A percentile compares a stretch with the other conserved stretches of the same genome.
phyloP scores from a whole-genome alignment of 2,797 vertebrate species.

The Benthosema pterotum region DNA sequence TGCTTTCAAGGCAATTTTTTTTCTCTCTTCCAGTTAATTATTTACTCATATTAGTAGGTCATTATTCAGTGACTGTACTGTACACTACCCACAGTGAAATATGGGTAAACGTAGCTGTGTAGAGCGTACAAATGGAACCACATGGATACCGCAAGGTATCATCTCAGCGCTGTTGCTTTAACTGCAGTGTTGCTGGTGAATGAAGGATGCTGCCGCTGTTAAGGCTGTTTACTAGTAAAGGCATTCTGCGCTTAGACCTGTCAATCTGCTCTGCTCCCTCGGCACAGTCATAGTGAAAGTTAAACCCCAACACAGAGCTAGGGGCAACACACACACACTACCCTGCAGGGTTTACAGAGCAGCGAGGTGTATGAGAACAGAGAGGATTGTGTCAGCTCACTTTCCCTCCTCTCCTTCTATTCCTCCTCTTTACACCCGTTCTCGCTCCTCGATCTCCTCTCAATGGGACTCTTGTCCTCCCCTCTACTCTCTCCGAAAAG shows the following conservation, averaged over 20 bases:
- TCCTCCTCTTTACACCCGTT: slow-evolving; percentile 5
- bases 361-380: slow-evolving; percentile 40
- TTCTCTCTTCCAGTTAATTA: no score
- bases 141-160: no score
- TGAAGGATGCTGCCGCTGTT: slow-evolving; percentile 36
- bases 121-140: no score
- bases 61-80: no score
- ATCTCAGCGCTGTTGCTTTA: background rate
- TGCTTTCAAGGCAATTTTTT: no score
- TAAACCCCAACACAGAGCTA: slow-evolving; percentile 56
- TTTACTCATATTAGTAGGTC: no score
- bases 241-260: slow-evolving; percentile 54
- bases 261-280: slow-evolving; percentile 56
- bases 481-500: background rate
- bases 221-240: slow-evolving; percentile 43
- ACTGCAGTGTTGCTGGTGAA: slow-evolving; percentile 20
- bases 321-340: slow-evolving; percentile 24
- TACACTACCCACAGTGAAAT: no score
- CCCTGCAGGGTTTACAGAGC: slow-evolving; percentile 31
- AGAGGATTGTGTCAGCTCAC: slow-evolving; percentile 43
- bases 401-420: slow-evolving; percentile 26
- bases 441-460: slow-evolving; percentile 6
- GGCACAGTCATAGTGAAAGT: slow-evolving; percentile 50
- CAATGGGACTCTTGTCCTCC: background rate
- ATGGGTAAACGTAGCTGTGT: no score